phyloP scores from a whole-genome alignment of 2,888 invertebrate species.

The Aphelenchoides bicaudatus region DNA sequence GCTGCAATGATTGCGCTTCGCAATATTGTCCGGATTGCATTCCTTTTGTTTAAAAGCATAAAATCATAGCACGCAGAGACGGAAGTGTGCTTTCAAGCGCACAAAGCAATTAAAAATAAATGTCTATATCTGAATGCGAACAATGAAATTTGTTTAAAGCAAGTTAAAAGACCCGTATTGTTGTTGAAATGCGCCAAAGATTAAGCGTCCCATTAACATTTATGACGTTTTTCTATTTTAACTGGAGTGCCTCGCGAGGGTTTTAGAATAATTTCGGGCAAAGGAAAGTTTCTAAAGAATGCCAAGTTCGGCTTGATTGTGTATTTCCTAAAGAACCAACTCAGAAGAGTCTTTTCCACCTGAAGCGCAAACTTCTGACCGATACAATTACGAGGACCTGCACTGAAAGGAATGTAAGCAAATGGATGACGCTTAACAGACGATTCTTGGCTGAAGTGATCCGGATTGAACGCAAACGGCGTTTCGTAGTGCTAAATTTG shows the following conservation, averaged over 20 bases:
- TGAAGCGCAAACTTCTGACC: constrained; percentile 60
- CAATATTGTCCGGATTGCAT: no score
- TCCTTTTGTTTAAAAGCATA: no score
- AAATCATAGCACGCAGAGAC: no score
- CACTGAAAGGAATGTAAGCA: constrained; percentile 36
- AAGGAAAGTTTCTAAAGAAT: constrained; percentile 24
- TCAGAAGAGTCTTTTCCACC: constrained; percentile 62
- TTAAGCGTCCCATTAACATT: no score
- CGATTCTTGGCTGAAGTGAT: constrained; percentile 61
- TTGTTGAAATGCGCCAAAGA: no score
- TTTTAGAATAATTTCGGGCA: constrained; percentile 34
- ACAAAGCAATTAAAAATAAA: no score
- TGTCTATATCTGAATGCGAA: no score
- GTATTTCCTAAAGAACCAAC: constrained; percentile 58
- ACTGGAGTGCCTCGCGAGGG: constrained; percentile 29
- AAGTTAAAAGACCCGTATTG: no score
- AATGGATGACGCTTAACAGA: constrained; percentile 30
- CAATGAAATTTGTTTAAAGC: no score
- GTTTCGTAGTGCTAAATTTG: constrained; percentile 39
- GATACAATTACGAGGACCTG: constrained; percentile 40
- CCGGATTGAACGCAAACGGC: constrained; percentile 61
- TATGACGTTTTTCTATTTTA: constrained; percentile 1
- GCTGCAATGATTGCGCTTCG: no score
- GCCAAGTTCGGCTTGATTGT: constrained; percentile 20
- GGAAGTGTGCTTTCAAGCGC: no score